Evolutionary conservation across 2,888 invertebrate species (phyloP).

Genomic region (Zhuqinia jingwanae): DNA sequence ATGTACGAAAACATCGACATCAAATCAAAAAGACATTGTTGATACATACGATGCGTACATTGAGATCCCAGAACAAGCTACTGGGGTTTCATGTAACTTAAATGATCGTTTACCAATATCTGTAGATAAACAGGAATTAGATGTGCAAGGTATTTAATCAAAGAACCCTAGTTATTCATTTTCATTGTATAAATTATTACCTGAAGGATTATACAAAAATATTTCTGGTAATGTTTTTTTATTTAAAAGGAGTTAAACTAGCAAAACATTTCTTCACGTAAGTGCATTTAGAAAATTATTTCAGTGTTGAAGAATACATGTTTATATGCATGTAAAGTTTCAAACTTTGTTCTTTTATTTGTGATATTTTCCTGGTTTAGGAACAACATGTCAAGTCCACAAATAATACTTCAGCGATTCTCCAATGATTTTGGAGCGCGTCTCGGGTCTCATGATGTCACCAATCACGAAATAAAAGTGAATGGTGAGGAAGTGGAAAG

Average conservation of each 20-base stretch:
- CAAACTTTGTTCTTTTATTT: too few relatives aligned
- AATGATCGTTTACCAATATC: neutral
- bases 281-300: neutral
- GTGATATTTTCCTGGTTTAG: neutral
- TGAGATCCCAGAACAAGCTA: conserved; percentile 11
- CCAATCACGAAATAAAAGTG: neutral
- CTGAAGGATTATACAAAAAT: too few relatives aligned
- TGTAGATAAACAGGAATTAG: neutral
- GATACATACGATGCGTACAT: conserved; percentile 29
- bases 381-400: neutral
- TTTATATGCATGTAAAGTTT: neutral
- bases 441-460: conserved; percentile 31
- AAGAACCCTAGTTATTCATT: neutral
- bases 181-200: neutral
- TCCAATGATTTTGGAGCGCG: conserved; percentile 41
- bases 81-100: neutral
- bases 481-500: conserved; percentile 15
- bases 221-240: neutral
- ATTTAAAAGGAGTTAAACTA: neutral
- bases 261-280: conserved; percentile 29
- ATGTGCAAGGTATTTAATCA: conserved; percentile 24
- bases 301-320: neutral
- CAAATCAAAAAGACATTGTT: too few relatives aligned
- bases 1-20: too few relatives aligned
- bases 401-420: conserved; percentile 43